A percentile compares a stretch with the other conserved stretches of the same genome.
Evolutionary conservation across 2,797 vertebrate species (phyloP).

Genomic region (Mormyrus hasselquistii): DNA sequence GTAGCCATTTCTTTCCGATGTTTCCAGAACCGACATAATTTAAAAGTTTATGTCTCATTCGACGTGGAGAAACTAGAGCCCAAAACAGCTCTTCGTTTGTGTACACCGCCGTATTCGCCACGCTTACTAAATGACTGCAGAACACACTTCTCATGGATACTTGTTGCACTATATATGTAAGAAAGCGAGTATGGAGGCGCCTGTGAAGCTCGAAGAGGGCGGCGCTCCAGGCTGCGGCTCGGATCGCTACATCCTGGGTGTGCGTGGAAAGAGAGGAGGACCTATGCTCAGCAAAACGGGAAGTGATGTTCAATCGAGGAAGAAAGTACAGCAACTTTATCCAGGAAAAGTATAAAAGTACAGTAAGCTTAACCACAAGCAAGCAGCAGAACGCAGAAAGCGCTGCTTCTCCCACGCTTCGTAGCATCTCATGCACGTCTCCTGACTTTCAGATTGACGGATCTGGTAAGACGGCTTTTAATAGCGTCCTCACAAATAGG

Average conservation of each 20-base stretch:
- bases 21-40: background rate
- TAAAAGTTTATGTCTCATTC: background rate
- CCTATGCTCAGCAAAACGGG: constrained; percentile 44
- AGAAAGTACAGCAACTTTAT: constrained; percentile 31
- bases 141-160: background rate
- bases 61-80: background rate
- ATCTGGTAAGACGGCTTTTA: constrained; percentile 8
- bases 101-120: background rate
- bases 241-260: constrained; percentile 1
- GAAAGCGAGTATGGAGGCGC: background rate
- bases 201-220: background rate
- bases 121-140: background rate
- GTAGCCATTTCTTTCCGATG: background rate
- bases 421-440: background rate
- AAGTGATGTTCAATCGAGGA: constrained; percentile 59
- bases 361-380: background rate
- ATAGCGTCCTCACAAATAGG: background rate
- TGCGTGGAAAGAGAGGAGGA: constrained; percentile 14
- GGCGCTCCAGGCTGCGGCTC: background rate
- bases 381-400: background rate
- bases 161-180: background rate
- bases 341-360: background rate
- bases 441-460: background rate
- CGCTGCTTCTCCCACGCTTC: background rate
- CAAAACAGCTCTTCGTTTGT: background rate